Evolutionary conservation across 2,888 invertebrate genomes (phyloP).

Genomic region (Pegoplata infirma): DNA sequence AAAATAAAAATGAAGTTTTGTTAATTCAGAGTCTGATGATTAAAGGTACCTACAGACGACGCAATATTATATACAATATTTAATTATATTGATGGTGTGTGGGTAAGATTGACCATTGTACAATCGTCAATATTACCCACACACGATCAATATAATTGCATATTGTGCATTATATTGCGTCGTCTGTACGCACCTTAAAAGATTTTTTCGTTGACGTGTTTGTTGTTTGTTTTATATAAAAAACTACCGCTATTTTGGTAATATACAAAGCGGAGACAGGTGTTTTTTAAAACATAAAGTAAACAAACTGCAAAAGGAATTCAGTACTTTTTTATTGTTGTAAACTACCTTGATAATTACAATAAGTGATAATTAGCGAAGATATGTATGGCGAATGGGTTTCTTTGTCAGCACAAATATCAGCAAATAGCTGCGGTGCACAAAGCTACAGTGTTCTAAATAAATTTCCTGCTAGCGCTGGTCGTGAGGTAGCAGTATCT

Average conservation of each 20-base stretch:
- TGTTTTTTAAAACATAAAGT: neutral
- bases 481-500: slow-evolving; percentile 81
- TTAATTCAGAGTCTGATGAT: no score
- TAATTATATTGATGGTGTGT: no score
- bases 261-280: neutral
- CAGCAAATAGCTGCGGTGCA: slow-evolving; percentile 78
- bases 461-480: slow-evolving; percentile 81
- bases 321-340: neutral
- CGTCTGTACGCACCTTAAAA: no score
- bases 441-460: slow-evolving; percentile 81
- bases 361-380: slow-evolving; percentile 52
- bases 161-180: no score
- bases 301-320: neutral
- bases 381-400: slow-evolving; percentile 82
- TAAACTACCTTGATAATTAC: neutral
- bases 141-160: no score
- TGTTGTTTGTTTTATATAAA: neutral
- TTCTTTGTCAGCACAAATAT: slow-evolving; percentile 78
- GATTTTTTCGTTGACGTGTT: slow-evolving; percentile 25
- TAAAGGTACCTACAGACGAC: no score
- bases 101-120: no score
- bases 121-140: no score
- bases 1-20: no score
- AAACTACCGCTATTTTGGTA: neutral
- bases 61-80: no score